Base-by-base conservation (phyloP, 2,888 invertebrate species). In the Anagyrus pseudococci region DNA sequence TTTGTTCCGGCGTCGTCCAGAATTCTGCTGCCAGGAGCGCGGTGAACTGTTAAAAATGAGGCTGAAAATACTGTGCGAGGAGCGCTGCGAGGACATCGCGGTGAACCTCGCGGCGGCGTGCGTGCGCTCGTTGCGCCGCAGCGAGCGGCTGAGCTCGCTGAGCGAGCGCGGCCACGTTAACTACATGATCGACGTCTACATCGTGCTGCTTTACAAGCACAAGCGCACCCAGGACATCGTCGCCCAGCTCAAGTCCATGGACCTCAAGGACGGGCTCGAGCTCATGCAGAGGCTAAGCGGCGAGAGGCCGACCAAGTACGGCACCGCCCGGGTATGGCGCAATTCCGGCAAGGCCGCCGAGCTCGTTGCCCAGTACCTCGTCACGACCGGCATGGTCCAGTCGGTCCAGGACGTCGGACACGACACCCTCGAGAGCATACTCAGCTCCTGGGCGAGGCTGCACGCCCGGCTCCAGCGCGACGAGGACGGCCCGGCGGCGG, bases 1-100 rank as follows among this genome's bases (percentile, higher is more conserved):
- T 7, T 46, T 15, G 58, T 72, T 82, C 4, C 78, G 10, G 3
- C 15, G 8, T 84, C 84, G 84, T 58, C 56, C 84, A 82, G 83
- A 83, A 80, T 88, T 87, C 83, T 84, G 88, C 76, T 84, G 82
- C 69, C 83, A 84, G 71, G 88, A 89, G 80, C 84, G 85, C 63
- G 85, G 85, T 48, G 82, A 84, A 69, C 82, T 87, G 75, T 83
- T 88, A 73, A 83, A 84, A 74, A 84, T 85, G 79, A 83, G 88
- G 68, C 81, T 89, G 68, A 85, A 61, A 62, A 86, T 86, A 77
- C 83, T 88, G 69, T 85, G 85, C 71, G 83, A 85, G 71, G 84
- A 86, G 62, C 84, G 84, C 69, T 85, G 86, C 82, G 84, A 85
- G 78, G 87, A 87, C 76, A 80, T 88, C 67, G 88, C 88, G 68